Evolutionary conservation across 2,113 vertebrate species (phyloP).

Genomic region (Phainopepla nitens): DNA sequence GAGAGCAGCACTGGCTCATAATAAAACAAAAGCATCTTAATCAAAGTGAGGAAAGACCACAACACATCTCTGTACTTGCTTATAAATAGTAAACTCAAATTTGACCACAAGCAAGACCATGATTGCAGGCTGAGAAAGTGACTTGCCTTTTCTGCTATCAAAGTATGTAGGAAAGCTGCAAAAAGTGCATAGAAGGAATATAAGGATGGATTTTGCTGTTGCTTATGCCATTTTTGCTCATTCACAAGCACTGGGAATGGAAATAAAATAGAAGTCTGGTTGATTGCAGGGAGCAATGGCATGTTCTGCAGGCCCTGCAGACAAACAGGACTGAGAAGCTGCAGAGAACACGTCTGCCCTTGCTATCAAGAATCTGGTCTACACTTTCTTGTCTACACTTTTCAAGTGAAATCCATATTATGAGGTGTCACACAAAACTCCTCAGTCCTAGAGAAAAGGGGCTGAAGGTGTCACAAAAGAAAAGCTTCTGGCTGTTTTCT

Average conservation of each 20-base stretch:
- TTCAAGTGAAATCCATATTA: background rate
- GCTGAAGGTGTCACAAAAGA: background rate
- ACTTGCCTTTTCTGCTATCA: background rate
- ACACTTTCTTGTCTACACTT: accelerated
- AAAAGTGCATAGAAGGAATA: background rate
- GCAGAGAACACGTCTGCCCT: background rate
- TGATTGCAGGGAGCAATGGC: background rate
- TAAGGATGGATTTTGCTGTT: background rate
- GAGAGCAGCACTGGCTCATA: background rate
- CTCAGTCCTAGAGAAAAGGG: background rate
- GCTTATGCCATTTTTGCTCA: background rate
- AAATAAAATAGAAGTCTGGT: background rate
- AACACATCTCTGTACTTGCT: background rate
- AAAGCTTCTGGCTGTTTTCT: background rate
- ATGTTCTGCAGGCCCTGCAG: background rate
- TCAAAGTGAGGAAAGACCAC: background rate
- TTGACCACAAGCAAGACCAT: background rate
- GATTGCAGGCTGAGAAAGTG: background rate
- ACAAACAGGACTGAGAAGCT: background rate
- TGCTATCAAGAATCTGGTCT: background rate
- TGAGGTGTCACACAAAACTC: background rate
- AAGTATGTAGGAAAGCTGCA: background rate
- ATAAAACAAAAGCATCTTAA: background rate
- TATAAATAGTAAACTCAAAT: background rate
- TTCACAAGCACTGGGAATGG: background rate